Conservation (phyloP, 2,888 invertebrate species). For the Baccha elongata region DNA sequence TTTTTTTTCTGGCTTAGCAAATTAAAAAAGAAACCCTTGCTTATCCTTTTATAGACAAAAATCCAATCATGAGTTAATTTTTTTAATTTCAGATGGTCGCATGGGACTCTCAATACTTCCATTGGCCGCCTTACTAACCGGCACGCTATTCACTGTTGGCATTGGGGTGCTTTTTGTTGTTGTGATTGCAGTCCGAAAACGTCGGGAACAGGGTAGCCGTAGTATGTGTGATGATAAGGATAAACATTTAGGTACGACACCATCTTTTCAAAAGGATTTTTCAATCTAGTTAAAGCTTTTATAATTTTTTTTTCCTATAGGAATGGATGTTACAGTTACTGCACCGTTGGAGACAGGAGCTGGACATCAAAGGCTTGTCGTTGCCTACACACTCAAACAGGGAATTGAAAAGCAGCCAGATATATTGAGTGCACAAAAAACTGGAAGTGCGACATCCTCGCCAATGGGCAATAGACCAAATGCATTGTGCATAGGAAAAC, state of each 20-base stretch:
- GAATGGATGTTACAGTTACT: conserved; percentile 83
- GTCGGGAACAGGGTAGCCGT: conserved; percentile 84
- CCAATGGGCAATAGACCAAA: conserved; percentile 81
- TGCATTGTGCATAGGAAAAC: conserved; percentile 78
- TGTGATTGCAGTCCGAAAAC: conserved; percentile 86
- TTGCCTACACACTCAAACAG: conserved; percentile 92
- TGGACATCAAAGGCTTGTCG: conserved; percentile 92
- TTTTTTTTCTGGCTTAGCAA: no score
- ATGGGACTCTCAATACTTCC: conserved; percentile 88
- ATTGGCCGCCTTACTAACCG: conserved; percentile 87
- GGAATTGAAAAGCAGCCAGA: conserved; percentile 89
- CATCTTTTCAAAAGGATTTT: neutral
- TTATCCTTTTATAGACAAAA: no score
- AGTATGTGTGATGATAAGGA: conserved; percentile 83
- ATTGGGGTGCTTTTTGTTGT: conserved; percentile 86
- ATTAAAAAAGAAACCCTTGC: no score
- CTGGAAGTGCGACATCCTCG: conserved; percentile 82
- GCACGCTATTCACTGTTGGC: conserved; percentile 86
- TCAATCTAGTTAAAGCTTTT: neutral
- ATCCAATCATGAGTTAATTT: neutral
- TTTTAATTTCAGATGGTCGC: conserved; percentile 85
- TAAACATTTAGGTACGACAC: conserved; percentile 81
- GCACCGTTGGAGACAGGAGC: conserved; percentile 89
- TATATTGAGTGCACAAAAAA: conserved; percentile 91
- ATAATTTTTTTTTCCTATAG: conserved; percentile 75